These are phyloP conservation scores for Calliopsis andreniformis DNA, from an alignment of 1,140 invertebrate genomes.

Conservation along the genomic window DNA sequence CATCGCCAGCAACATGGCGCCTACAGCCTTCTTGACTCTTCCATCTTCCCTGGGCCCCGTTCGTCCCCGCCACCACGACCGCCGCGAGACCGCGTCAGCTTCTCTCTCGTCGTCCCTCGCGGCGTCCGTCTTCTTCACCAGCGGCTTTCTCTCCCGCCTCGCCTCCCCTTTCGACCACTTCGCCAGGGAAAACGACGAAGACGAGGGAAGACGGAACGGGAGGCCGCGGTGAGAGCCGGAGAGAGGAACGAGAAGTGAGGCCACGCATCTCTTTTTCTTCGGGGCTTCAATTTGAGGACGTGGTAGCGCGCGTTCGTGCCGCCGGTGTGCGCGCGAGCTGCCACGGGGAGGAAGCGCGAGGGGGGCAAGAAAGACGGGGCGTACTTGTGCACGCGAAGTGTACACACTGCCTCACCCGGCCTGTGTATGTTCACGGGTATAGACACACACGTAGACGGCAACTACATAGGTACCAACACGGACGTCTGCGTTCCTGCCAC, in stretches of 20 bases:
- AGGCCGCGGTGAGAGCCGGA: neutral
- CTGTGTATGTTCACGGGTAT: slow-evolving; percentile 47
- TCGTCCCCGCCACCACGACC: slow-evolving; percentile 26
- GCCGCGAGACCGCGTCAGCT: too few relatives aligned
- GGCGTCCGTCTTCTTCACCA: slow-evolving; percentile 47
- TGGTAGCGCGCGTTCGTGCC: slow-evolving; percentile 64
- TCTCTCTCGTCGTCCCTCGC: slow-evolving; percentile 31
- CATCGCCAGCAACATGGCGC: slow-evolving; percentile 73
- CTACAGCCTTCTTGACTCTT: slow-evolving; percentile 58
- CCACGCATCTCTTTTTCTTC: slow-evolving; percentile 69
- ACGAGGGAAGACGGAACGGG: slow-evolving; percentile 22
- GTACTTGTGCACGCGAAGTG: slow-evolving; percentile 59
- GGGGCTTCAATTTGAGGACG: slow-evolving; percentile 69
- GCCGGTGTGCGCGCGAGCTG: slow-evolving; percentile 29
- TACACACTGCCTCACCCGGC: slow-evolving; percentile 33
- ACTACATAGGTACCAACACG: slow-evolving; percentile 58
- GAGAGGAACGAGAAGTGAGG: slow-evolving; percentile 46
- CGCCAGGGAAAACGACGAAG: slow-evolving; percentile 37
- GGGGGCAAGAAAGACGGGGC: slow-evolving; percentile 26
- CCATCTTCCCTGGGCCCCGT: slow-evolving; percentile 60
- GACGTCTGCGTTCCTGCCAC: slow-evolving; percentile 67
- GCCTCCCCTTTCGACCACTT: slow-evolving; percentile 23
- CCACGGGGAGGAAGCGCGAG: slow-evolving; percentile 1
- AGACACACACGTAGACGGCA: slow-evolving; percentile 43
- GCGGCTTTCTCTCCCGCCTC: slow-evolving; percentile 35